Base-by-base conservation (phyloP, 2,797 vertebrate species). In the Danio tinwini region DNA sequence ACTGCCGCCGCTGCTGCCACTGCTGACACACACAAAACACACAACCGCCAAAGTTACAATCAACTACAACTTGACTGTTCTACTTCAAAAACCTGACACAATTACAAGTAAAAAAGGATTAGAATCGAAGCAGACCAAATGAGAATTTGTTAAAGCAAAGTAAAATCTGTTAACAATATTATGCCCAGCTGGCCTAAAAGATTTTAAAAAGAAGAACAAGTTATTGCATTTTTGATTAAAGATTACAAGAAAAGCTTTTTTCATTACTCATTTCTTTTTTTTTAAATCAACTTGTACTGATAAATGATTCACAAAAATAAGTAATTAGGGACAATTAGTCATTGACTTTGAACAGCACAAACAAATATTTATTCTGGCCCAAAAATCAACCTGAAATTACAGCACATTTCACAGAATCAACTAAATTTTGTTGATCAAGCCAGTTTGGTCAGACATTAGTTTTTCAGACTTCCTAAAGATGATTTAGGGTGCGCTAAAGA, bases 1-100 rank as follows among this genome's bases (percentile, higher is more conserved):
- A 83, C 97, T 97, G 84, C 97, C 97, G 67, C 98, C 98, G 11
- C 98, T 98, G 89, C 97, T 97, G 76, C 98, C 97, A 89, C 98
- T 99, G 93, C 97, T 98, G 93, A 87, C 89, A 86, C 39, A 59
- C 87, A 61, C 44, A 65, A 63, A 21, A 19, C 19, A 64, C 44
- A 73, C 13, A 17, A 19, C 50, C 29, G 8, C 14, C 56, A n/a
- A 12, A n/a, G 5, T 58, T 58, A 47, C 45, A 12, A 17, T 58
- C 40, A 59, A 45, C 17, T 13, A 4, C 5, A 19, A 45, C 16
- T 42, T n/a, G 3, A 56, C 53, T 1, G 17, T 21, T 21, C 10
- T 14, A 45, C 17, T 19, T 55, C 50, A 16, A 7, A 8, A 40
- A 40, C 29, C 7, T 69, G 16, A 40, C 0, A 29, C n/a, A 16